Conservation (phyloP, 2,113 vertebrate species). For the Neodon shergylaensis region DNA sequence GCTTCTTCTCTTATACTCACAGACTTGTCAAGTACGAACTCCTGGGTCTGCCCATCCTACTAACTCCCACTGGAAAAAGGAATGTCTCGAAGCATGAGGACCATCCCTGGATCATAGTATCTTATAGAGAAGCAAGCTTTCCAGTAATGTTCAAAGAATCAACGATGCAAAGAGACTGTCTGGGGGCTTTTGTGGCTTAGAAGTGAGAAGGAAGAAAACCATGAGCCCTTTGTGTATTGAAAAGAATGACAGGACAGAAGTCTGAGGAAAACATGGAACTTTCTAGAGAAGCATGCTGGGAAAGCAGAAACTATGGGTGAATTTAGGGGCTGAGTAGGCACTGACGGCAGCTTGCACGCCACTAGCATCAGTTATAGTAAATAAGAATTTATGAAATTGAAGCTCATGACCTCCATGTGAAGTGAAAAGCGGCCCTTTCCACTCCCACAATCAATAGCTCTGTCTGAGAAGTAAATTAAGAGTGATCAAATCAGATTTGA, state of each 20-base stretch:
- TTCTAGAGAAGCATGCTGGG: background rate
- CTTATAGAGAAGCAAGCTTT: background rate
- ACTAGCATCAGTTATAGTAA: conserved; percentile 48
- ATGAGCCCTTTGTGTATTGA: background rate
- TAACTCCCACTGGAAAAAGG: background rate
- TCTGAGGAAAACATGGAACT: background rate
- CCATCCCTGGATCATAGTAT: background rate
- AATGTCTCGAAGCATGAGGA: background rate
- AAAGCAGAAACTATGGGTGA: background rate
- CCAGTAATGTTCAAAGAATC: background rate
- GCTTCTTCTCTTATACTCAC: background rate
- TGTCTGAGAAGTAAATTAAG: conserved; percentile 73
- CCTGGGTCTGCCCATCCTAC: background rate
- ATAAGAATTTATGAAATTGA: conserved; percentile 67
- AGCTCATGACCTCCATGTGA: conserved; percentile 22
- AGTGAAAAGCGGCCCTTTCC: conserved; percentile 42
- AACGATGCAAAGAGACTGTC: background rate
- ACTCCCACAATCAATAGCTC: conserved; percentile 25
- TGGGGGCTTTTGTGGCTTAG: background rate
- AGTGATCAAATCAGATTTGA: conserved; percentile 64
- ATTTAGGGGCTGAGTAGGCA: background rate
- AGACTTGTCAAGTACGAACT: background rate
- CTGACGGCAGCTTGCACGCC: background rate
- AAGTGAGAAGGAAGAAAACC: background rate
- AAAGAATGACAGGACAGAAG: background rate